Percentiles rank a stretch among this genome's conserved stretches.
phyloP scores from a whole-genome alignment of 2,797 vertebrate genomes.

The Sparus aurata region DNA sequence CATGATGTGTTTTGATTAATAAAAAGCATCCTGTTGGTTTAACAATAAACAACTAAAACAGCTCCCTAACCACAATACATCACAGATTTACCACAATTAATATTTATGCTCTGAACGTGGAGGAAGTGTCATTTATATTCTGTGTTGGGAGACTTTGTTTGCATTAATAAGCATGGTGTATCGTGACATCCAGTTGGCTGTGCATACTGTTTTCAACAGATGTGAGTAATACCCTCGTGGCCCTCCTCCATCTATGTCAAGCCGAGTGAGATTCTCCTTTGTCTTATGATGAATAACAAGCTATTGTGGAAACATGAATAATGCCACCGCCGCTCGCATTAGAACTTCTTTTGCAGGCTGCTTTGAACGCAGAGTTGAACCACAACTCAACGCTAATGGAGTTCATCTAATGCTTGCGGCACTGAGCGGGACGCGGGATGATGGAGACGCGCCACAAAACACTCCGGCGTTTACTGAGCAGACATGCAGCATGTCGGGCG shows the following conservation, averaged over 20 bases:
- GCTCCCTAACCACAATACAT: constrained; percentile 70
- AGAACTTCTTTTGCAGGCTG: constrained; percentile 61
- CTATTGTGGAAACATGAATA: constrained; percentile 81
- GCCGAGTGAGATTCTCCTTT: constrained; percentile 80
- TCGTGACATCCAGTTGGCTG: constrained; percentile 81
- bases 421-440: constrained; percentile 26
- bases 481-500: constrained; percentile 6
- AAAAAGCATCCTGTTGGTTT: constrained; percentile 61
- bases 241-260: constrained; percentile 84
- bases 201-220: constrained; percentile 81
- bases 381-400: constrained; percentile 58
- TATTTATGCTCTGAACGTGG: constrained; percentile 74
- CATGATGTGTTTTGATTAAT: constrained; percentile 60
- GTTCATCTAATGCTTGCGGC: constrained; percentile 46
- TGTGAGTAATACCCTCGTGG: constrained; percentile 83
- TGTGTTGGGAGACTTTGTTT: constrained; percentile 76
- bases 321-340: constrained; percentile 66
- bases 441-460: constrained; percentile 14
- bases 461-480: constrained; percentile 19
- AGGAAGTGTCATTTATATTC: constrained; percentile 81
- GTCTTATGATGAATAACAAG: constrained; percentile 86
- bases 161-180: constrained; percentile 81
- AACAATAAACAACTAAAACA: constrained; percentile 68
- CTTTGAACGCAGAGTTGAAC: constrained; percentile 61
- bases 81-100: constrained; percentile 80